phyloP scores from a whole-genome alignment of 64 coral and sea anemone species.

The Montipora cactus region DNA sequence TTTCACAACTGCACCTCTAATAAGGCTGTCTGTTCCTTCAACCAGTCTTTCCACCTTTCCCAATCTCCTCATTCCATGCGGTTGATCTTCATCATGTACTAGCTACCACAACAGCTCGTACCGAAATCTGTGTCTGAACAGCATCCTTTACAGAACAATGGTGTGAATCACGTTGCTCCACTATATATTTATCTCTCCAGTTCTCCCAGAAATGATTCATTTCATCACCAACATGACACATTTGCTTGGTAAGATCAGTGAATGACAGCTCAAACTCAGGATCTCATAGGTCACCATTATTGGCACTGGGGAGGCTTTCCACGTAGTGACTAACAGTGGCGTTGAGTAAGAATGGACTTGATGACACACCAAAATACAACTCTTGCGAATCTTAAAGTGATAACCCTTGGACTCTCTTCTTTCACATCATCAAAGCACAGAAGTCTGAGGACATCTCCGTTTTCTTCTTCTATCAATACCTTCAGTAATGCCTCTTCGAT shows the following conservation, averaged over 20 bases:
- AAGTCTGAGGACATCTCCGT: slow-evolving; percentile 47
- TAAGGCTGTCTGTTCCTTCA: too few relatives aligned
- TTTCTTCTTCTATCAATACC: slow-evolving; percentile 12
- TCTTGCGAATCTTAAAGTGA: slow-evolving; percentile 31
- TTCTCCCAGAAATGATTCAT: not conserved
- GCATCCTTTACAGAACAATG: not conserved
- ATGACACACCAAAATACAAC: slow-evolving; percentile 60
- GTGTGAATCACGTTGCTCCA: not conserved
- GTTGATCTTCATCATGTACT: too few relatives aligned
- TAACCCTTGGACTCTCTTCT: slow-evolving; percentile 4
- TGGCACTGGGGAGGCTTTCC: slow-evolving; percentile 6
- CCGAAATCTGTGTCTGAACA: too few relatives aligned
- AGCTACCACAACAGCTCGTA: too few relatives aligned
- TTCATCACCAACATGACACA: slow-evolving; percentile 10
- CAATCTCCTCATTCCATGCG: too few relatives aligned
- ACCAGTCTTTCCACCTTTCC: too few relatives aligned
- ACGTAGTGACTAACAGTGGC: slow-evolving; percentile 41
- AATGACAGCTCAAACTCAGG: slow-evolving; percentile 8
- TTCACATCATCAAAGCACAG: slow-evolving; percentile 36
- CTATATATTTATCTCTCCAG: not conserved
- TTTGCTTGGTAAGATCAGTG: not conserved
- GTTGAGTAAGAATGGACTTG: slow-evolving; percentile 22
- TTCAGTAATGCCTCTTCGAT: slow-evolving; percentile 72
- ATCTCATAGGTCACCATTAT: slow-evolving; percentile 25
- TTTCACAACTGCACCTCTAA: too few relatives aligned